A percentile compares a stretch with the other conserved stretches of the same genome.
Conservation (phyloP, 1,140 invertebrate genomes). For the Neoseiulus cucumeris region DNA sequence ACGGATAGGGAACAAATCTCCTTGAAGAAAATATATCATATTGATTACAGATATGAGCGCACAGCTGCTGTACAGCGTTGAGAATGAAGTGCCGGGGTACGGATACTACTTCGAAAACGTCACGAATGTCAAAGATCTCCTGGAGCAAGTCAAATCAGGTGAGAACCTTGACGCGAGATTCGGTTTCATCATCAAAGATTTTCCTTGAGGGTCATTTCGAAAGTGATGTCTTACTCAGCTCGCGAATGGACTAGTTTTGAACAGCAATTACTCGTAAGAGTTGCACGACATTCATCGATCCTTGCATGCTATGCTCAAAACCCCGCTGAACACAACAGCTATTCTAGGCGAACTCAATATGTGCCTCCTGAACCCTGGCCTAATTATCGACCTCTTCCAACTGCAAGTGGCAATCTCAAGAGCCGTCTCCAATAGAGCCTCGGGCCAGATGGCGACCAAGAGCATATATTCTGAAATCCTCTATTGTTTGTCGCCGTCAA, state of each 20-base stretch:
- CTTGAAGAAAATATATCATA: too few relatives aligned
- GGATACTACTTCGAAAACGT: constrained; percentile 2
- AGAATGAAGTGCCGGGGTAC: neutral
- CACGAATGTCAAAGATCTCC: neutral
- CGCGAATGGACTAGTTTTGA: too few relatives aligned
- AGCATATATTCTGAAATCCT: neutral
- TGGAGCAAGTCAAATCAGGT: neutral
- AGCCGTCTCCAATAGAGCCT: neutral
- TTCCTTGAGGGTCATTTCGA: too few relatives aligned
- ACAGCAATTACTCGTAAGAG: too few relatives aligned
- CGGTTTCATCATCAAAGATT: too few relatives aligned
- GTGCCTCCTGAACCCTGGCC: neutral
- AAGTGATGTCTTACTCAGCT: too few relatives aligned
- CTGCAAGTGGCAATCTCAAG: neutral
- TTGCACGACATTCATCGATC: too few relatives aligned
- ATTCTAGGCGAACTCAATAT: neutral
- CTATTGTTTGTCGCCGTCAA: neutral
- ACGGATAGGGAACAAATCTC: too few relatives aligned
- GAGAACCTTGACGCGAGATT: neutral
- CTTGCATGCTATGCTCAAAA: too few relatives aligned
- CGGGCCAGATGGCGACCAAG: constrained; percentile 1
- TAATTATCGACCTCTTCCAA: neutral
- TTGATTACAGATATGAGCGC: neutral
- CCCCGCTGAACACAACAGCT: too few relatives aligned
- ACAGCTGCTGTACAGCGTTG: neutral